Base-by-base conservation (phyloP, 2,797 vertebrate species). In the Prionace glauca region DNA sequence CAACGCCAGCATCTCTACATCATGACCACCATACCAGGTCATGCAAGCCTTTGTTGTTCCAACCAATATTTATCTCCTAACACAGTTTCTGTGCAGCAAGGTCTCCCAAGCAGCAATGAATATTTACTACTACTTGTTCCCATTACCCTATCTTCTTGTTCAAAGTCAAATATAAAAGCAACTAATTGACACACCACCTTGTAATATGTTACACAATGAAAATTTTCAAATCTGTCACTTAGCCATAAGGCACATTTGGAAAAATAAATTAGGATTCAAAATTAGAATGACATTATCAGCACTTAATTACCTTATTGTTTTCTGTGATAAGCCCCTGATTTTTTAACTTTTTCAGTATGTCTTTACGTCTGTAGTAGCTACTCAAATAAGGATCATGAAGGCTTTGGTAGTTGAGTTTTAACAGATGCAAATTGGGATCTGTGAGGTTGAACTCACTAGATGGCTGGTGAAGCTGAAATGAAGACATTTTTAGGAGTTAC, bases 311-410 rank as follows among this genome's bases (percentile, higher is more conserved):
- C 93, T 95, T 95, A 29, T 95, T 95, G 50, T 95, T 95, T 95
- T 95, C 93, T 95, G 93, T 95, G 45, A 95, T 77, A 77, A 95
- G 69, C 50, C 93, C 93, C 93, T 95, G 93, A 72, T 72, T 50
- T 95, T 50, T 95, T 95, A 95, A 56, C 71, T 77, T 95, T 77
- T 56, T 95, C 45, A 95, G 93, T 11, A 77, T 77, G 36, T 95
- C 93, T 95, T 95, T 95, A 56, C 93, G 93, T 26, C 71, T 95
- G 45, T 74, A 95, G 50, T 95, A 95, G 29, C 41, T 24, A 20
- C 45, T 95, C 29, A 95, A 74, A 77, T 95, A 95, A 50, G 93
- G 93, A 95, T 95, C 93, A 77, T 95, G 93, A 95, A 95, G 93
- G 14, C 93, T 95, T 60, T 95, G 74, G 45, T 95, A 95, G 45